These are phyloP conservation scores for Tursiops truncatus DNA, from an alignment of 2,113 vertebrate species.

Conservation along the genomic window DNA sequence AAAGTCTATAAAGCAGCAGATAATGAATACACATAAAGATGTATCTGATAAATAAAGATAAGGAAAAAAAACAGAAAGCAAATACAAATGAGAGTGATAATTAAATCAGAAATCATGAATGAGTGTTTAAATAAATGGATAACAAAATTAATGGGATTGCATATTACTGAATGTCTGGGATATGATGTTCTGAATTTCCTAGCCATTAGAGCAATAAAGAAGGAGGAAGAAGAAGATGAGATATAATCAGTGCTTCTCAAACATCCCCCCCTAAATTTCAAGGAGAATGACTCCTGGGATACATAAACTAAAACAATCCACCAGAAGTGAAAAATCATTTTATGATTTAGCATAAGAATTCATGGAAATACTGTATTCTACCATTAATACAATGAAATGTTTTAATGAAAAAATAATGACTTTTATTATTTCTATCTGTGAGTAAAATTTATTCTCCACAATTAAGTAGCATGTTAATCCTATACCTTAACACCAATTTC, in stretches of 20 bases:
- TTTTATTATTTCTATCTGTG: background rate
- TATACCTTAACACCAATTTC: background rate
- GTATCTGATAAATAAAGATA: background rate
- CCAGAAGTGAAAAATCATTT: background rate
- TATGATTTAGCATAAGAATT: background rate
- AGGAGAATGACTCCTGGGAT: background rate
- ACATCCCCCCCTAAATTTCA: background rate
- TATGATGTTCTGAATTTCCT: background rate
- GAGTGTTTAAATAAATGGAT: background rate
- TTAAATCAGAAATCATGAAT: background rate
- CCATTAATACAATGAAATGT: background rate
- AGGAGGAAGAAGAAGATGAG: background rate
- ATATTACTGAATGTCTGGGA: background rate
- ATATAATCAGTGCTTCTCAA: background rate
- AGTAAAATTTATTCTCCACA: background rate
- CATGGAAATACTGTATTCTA: background rate
- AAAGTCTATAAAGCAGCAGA: background rate
- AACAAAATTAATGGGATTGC: background rate
- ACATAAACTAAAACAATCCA: background rate
- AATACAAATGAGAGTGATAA: background rate
- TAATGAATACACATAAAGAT: background rate
- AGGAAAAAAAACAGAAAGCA: background rate
- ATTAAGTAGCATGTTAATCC: background rate
- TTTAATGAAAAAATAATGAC: background rate
- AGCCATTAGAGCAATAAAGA: background rate